These are phyloP conservation scores for Brachyhypopomus gauderio DNA, from an alignment of 2,113 vertebrate genomes.

Conservation along the genomic window DNA sequence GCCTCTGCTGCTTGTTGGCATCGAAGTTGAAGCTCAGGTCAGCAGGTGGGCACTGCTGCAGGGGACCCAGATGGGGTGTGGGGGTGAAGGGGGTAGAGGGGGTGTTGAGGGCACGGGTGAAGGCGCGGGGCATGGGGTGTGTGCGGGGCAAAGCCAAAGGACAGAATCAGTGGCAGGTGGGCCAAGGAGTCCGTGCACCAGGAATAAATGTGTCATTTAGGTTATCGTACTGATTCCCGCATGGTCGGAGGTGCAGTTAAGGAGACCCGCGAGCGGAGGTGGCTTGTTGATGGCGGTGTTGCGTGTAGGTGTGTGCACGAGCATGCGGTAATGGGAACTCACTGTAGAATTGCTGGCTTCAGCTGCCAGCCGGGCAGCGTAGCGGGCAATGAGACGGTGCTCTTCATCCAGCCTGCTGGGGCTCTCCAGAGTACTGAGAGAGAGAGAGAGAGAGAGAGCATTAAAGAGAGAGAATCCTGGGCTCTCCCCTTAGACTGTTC, in stretches of 20 bases:
- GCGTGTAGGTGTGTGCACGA: not conserved
- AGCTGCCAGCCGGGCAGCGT: conserved; percentile 90
- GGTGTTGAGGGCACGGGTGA: conserved; percentile 48
- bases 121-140: not conserved
- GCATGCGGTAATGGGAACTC: conserved; percentile 63
- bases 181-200: conserved; percentile 1
- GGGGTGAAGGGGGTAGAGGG: not conserved
- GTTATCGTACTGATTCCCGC: not conserved
- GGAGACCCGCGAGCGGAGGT: not conserved
- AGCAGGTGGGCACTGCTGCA: conserved; percentile 83
- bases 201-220: conserved; percentile 24
- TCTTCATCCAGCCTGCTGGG: conserved; percentile 92
- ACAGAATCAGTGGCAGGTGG: conserved; percentile 18
- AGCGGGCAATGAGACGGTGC: conserved; percentile 91
- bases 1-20: conserved; percentile 92
- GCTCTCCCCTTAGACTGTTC: too few relatives aligned
- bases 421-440: conserved; percentile 86
- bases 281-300: conserved; percentile 5
- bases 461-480: conserved; percentile 8
- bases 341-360: conserved; percentile 87
- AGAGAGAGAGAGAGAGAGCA: not conserved
- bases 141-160: not conserved
- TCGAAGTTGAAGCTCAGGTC: conserved; percentile 91
- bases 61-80: conserved; percentile 54
- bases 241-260: conserved; percentile 7